A percentile compares a stretch with the other conserved stretches of the same genome.
Conservation (phyloP, 1,140 invertebrate genomes). For the Conopomorpha cramerella region DNA sequence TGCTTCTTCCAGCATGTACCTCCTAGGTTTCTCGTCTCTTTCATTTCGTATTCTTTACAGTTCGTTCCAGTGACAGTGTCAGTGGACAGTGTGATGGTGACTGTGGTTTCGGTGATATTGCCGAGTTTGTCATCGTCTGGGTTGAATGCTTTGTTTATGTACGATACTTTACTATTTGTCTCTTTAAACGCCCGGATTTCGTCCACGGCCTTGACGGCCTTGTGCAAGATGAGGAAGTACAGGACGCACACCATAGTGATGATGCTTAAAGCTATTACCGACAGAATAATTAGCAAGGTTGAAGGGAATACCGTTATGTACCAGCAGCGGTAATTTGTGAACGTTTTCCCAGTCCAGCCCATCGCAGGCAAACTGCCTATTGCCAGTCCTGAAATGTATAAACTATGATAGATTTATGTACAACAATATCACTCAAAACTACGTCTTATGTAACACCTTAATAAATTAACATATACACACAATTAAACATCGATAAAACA, state of each 20-base stretch:
- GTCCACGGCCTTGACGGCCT: too few species aligned
- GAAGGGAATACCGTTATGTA: slow-evolving; percentile 35
- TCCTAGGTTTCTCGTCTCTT: slow-evolving; percentile 19
- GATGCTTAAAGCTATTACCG: slow-evolving; percentile 26
- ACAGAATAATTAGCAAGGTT: slow-evolving; percentile 29
- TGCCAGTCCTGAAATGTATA: slow-evolving; percentile 22
- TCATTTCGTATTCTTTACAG: slow-evolving; percentile 4
- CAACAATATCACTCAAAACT: too few species aligned
- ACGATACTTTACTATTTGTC: too few species aligned
- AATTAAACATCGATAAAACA: too few species aligned
- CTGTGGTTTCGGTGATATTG: slow-evolving; percentile 24
- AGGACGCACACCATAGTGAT: slow-evolving; percentile 31
- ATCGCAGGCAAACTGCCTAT: slow-evolving; percentile 42
- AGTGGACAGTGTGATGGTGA: slow-evolving; percentile 9
- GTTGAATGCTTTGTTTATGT: too few species aligned
- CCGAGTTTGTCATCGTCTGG: too few species aligned
- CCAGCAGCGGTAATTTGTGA: slow-evolving; percentile 37
- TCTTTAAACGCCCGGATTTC: too few species aligned
- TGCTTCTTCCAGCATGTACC: neutral
- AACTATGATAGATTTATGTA: too few species aligned
- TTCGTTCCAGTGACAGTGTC: slow-evolving; percentile 5
- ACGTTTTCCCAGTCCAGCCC: slow-evolving; percentile 30
- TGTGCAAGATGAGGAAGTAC: slow-evolving; percentile 39
- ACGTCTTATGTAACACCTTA: neutral
- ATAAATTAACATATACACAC: slow-evolving; percentile 1